A percentile compares a stretch with the other conserved stretches of the same genome.
phyloP scores from a whole-genome alignment of 64 coral and sea anemone genomes.

The Actinia equina region DNA sequence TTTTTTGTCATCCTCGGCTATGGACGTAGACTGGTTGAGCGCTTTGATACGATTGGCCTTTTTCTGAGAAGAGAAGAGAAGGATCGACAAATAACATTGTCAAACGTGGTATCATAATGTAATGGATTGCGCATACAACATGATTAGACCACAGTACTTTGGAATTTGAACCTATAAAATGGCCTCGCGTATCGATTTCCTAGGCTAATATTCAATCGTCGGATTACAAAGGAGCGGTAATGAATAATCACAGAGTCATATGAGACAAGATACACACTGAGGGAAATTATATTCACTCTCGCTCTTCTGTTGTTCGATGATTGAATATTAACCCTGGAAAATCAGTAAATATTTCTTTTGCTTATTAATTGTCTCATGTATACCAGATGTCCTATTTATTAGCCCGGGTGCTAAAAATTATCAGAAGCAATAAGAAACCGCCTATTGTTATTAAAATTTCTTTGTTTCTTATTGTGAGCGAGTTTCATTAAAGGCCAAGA shows the following conservation, averaged over 20 bases:
- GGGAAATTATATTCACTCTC: background rate
- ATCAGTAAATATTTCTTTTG: background rate
- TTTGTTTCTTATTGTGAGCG: background rate
- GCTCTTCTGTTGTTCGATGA: background rate
- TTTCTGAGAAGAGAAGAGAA: background rate
- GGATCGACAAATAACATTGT: background rate
- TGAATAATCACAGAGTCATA: background rate
- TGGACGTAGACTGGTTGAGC: conserved; percentile 19
- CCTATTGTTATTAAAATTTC: background rate
- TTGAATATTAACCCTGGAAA: background rate
- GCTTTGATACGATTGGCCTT: conserved; percentile 6
- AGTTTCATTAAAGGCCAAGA: background rate
- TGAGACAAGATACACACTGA: background rate
- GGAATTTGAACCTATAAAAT: background rate
- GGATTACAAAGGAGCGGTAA: background rate
- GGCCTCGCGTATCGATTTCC: background rate
- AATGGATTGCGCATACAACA: background rate
- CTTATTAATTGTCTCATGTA: background rate
- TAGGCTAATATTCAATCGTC: background rate
- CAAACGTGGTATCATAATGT: background rate
- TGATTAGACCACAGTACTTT: background rate
- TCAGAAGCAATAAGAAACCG: background rate
- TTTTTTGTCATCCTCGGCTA: conserved; percentile 20
- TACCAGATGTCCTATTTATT: background rate
- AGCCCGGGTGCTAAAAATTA: background rate